A percentile compares a stretch with the other conserved stretches of the same genome.
These are phyloP conservation scores for Sparidentex hasta DNA, from an alignment of 2,797 vertebrate species.

Conservation along the genomic window DNA sequence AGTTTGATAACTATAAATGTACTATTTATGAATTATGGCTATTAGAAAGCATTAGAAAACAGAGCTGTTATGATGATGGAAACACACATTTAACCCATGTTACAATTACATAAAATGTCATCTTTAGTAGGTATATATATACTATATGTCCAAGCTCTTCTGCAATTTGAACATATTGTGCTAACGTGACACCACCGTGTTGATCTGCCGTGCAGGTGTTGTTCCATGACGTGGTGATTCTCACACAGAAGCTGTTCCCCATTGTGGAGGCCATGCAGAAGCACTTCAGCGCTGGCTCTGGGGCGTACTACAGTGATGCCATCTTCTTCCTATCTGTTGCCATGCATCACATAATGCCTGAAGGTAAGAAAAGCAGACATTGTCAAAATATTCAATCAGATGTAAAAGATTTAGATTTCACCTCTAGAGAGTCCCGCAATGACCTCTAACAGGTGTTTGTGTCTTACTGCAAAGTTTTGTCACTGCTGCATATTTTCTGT, in stretches of 20 bases:
- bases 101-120: background rate
- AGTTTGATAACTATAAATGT: no score
- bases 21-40: no score
- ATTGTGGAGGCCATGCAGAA: constrained; percentile 97
- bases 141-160: background rate
- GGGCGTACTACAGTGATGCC: constrained; percentile 95
- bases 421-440: background rate
- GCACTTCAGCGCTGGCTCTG: constrained; percentile 95
- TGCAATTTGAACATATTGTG: background rate
- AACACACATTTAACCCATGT: background rate
- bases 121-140: background rate
- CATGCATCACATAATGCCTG: constrained; percentile 96
- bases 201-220: constrained; percentile 84
- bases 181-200: constrained; percentile 10
- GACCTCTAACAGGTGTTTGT: background rate
- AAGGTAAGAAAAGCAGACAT: constrained; percentile 83
- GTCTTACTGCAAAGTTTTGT: background rate
- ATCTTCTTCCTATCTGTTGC: constrained; percentile 99
- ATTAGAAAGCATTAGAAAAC: no score
- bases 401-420: background rate
- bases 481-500: background rate
- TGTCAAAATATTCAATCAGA: background rate
- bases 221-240: constrained; percentile 91
- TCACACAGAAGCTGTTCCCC: constrained; percentile 94
- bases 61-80: background rate